Percentiles rank a stretch among this genome's conserved stretches.
Conservation (phyloP, 1,140 invertebrate species). For the Popillia japonica region DNA sequence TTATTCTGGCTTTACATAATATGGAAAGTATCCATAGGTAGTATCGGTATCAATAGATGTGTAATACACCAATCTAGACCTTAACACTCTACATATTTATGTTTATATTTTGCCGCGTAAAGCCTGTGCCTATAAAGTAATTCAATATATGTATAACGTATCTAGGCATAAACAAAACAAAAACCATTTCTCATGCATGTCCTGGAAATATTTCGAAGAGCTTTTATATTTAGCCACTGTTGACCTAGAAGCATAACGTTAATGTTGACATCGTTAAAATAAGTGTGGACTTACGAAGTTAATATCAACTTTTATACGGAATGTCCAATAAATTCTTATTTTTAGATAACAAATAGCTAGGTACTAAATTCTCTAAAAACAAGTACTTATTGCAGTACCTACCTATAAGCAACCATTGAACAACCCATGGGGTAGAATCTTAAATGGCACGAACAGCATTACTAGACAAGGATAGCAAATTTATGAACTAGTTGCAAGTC, state of each 20-base stretch:
- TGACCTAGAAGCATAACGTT: slow-evolving; percentile 20
- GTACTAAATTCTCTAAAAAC: no score
- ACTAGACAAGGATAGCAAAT: no score
- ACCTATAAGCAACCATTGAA: no score
- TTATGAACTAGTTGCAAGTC: no score
- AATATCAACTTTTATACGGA: background rate
- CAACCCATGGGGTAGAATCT: no score
- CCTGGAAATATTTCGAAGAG: background rate
- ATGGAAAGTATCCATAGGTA: no score
- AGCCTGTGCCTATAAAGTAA: background rate
- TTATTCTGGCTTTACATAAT: no score
- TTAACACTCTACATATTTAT: no score
- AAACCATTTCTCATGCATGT: background rate
- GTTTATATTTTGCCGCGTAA: background rate
- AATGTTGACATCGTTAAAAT: background rate
- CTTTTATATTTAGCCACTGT: slow-evolving; percentile 16
- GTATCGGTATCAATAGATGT: no score
- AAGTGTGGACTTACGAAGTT: slow-evolving; percentile 2
- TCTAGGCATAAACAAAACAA: background rate
- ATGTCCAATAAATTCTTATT: background rate
- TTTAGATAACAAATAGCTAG: background rate
- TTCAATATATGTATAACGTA: background rate
- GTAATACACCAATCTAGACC: no score
- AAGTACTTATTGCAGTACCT: no score
- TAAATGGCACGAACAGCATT: no score